Evolutionary conservation across 2,113 vertebrate species (phyloP), one percentile per base, ranked within the genome.

Genomic region (Paedocypris sp.): DNA sequence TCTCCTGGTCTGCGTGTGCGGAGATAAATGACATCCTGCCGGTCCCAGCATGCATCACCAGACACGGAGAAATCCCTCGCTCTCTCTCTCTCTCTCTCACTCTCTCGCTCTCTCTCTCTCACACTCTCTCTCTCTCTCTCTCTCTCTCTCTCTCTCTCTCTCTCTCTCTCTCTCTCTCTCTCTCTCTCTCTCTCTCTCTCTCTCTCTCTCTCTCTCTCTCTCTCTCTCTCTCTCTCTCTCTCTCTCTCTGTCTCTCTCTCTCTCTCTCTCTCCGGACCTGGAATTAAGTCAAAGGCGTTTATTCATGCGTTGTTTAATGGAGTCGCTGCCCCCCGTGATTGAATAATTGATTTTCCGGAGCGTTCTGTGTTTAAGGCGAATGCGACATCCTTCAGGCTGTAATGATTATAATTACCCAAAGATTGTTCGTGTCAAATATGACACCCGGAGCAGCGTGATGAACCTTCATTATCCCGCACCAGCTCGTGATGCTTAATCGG

Each of bases 361-460:
- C 78, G 89, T 86, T 79, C 83, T 93, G 89, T 94, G 92, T 97
- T 97, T 97, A 94, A 97, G 90, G 92, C 90, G 93, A 92, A 94
- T 96, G 89, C 92, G 91, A 94, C 92, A 90, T 93, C 87, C 89
- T 91, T 90, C 87, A 85, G 91, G 85, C 87, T 86, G 80, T 97
- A 94, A 98, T 97, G 89, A 96, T 92, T 91, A 90, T 95, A 94
- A 96, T 97, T 96, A 95, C 84, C 79, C 87, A 87, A 83, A 83
- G 82, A 85, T 80, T 87, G 85, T 82, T 91, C 90, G 89, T 91
- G 87, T 89, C 88, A 91, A 92, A 94, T 97, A 94, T 95, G 92
- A 96, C 91, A 92, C 88, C 83, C 81, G 86, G 91, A 96, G 91
- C 86, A 89, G 92, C 92, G 85, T 92, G 89, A 96, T 98, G 96